phyloP scores from a whole-genome alignment of 2,113 vertebrate genomes.

The Paradoxurus hermaphroditus region DNA sequence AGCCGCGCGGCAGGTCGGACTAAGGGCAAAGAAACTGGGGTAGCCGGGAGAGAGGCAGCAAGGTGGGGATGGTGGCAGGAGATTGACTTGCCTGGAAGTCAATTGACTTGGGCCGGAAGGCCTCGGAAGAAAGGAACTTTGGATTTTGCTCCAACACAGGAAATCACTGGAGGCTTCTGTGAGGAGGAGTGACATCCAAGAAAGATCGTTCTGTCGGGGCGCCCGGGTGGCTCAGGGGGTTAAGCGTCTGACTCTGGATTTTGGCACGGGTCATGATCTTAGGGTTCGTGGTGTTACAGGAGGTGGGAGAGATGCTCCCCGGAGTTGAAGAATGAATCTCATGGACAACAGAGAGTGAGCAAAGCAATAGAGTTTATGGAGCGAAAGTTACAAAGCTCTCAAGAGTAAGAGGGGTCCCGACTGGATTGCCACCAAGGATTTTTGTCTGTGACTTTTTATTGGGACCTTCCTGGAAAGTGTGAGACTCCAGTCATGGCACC shows the following conservation, averaged over 20 bases:
- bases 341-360: no score
- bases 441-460: no score
- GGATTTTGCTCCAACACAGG: not conserved
- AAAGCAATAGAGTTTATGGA: no score
- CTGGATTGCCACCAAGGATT: no score
- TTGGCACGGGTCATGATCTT: not conserved
- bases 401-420: no score
- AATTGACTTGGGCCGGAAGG: not conserved
- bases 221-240: not conserved
- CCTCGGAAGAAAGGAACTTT: not conserved
- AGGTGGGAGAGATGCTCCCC: no score
- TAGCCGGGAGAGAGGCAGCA: not conserved
- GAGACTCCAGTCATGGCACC: no score
- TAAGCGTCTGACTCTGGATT: not conserved
- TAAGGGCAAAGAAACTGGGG: not conserved
- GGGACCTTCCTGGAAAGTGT: no score
- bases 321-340: no score
- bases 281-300: no score
- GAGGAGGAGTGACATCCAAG: not conserved
- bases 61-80: not conserved
- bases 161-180: not conserved
- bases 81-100: fast-evolving
- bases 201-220: not conserved
- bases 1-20: not conserved
- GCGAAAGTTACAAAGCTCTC: no score